phyloP scores from a whole-genome alignment of 2,888 invertebrate species.

The Oithona nana region DNA sequence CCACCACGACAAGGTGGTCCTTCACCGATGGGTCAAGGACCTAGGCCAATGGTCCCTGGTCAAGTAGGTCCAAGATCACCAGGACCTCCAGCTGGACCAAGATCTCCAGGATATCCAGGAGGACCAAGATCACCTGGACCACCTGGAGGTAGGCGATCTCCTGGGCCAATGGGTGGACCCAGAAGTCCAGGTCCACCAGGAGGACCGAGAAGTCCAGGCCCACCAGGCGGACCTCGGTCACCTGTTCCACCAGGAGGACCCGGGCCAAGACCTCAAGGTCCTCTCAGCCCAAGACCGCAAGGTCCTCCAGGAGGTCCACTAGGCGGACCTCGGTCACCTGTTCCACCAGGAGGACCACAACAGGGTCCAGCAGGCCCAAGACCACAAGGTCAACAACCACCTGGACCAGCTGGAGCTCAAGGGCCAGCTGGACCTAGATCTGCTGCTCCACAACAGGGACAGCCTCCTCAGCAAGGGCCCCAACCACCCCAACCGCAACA shows the following conservation, averaged over 20 bases:
- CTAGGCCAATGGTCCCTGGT: not conserved
- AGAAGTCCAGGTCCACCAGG: not conserved
- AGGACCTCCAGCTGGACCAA: not conserved
- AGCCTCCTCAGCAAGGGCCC: not conserved
- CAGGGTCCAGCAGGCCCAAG: not conserved
- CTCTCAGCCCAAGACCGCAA: not conserved
- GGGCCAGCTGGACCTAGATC: not conserved
- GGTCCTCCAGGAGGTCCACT: not conserved
- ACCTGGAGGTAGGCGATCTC: too few relatives aligned
- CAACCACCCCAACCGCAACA: not conserved
- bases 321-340: not conserved
- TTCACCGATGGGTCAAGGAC: not conserved
- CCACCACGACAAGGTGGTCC: not conserved
- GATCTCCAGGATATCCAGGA: not conserved
- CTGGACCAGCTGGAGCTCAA: slow-evolving; percentile 4
- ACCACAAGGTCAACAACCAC: not conserved
- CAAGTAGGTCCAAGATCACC: not conserved
- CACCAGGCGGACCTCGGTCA: not conserved
- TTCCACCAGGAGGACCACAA: not conserved
- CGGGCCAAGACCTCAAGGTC: not conserved
- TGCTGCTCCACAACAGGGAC: too few relatives aligned
- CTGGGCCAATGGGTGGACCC: not conserved
- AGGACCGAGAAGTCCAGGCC: not conserved
- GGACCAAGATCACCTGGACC: not conserved
- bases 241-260: not conserved